Evolutionary conservation across 2,888 invertebrate species (phyloP), one percentile per base, ranked within the genome.

Genomic region (Lithodes maja): DNA sequence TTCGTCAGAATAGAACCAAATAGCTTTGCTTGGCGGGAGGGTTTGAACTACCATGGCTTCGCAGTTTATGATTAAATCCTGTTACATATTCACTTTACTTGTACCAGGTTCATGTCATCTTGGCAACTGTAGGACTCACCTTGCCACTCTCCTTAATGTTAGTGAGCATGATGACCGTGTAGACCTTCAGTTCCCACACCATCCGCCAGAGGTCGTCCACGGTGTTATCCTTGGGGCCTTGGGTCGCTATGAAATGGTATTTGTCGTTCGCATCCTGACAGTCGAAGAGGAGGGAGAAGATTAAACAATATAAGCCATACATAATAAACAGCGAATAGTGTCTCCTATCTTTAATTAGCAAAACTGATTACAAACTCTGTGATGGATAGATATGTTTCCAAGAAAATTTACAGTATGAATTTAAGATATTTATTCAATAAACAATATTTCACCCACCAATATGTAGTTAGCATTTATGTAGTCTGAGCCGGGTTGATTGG

Each of bases 131-230:
- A 0, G 33, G 33, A 33, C 85, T 82, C n/a, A 90, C 90, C 90
- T 69, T 84, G 53, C 87, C 87, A 9, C 69, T 83, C 68, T 90
- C 87, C 80, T 78, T 50, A 7, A 83, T n/a, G 71, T 85, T 87
- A 1, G 90, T 90, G 49, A 90, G 87, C 87, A 90, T 90, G 53
- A 90, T 79, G 79, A 90, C 61, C 69, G 68, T 69, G 52, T 33
- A 1, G 33, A 79, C 78, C 15, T 69, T 61, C 33, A 54, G 82
- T 54, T 90, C 85, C 85, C 85, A 85, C 69, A 90, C 85, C 87
- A 90, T 83, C 79, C 85, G 78, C 90, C 90, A 90, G 61, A 87
- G 85, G 83, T 90, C 87, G 5, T 12, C 53, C 2, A 79, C 54
- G 33, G 90, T 83, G 52, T 53, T 33, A 2, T 55, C 71, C 15